Conservation (phyloP, 2,888 invertebrate genomes). For the Drosophila acutilabella region DNA sequence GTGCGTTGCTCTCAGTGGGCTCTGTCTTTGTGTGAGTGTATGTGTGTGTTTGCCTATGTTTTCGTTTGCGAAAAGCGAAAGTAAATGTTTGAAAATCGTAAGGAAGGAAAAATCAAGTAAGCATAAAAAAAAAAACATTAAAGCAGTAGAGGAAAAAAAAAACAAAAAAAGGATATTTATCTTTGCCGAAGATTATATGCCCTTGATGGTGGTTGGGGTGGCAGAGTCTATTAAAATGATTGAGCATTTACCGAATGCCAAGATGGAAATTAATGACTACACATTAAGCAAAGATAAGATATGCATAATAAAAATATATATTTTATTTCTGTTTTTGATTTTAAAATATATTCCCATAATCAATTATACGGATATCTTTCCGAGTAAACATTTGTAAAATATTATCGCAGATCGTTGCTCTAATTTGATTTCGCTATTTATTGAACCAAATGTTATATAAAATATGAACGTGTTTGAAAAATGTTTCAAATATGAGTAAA, state of each 20-base stretch:
- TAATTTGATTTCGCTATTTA: background rate
- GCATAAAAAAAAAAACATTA: slow-evolving; percentile 47
- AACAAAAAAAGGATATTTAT: slow-evolving; percentile 48
- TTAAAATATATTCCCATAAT: slow-evolving; percentile 22
- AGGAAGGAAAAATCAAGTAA: slow-evolving; percentile 78
- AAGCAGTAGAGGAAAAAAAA: slow-evolving; percentile 7
- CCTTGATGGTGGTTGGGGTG: slow-evolving; percentile 23
- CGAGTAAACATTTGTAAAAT: background rate
- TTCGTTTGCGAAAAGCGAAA: slow-evolving; percentile 77
- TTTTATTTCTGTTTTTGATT: slow-evolving; percentile 11
- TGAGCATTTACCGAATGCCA: slow-evolving; percentile 49
- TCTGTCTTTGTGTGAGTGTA: slow-evolving; percentile 25
- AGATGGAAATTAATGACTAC: slow-evolving; percentile 34
- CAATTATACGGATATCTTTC: slow-evolving; percentile 3
- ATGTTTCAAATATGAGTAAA: too few species aligned
- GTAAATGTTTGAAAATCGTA: slow-evolving; percentile 81
- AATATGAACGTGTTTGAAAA: too few species aligned
- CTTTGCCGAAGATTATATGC: slow-evolving; percentile 60
- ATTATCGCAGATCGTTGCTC: background rate
- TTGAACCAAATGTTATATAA: background rate
- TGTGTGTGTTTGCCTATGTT: slow-evolving; percentile 68
- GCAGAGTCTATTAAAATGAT: slow-evolving; percentile 56
- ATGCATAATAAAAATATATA: slow-evolving; percentile 33
- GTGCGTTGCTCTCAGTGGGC: slow-evolving; percentile 43
- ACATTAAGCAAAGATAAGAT: slow-evolving; percentile 29